Evolutionary conservation across 1,140 invertebrate species (phyloP).

Genomic region (Aradophagus sp.): DNA sequence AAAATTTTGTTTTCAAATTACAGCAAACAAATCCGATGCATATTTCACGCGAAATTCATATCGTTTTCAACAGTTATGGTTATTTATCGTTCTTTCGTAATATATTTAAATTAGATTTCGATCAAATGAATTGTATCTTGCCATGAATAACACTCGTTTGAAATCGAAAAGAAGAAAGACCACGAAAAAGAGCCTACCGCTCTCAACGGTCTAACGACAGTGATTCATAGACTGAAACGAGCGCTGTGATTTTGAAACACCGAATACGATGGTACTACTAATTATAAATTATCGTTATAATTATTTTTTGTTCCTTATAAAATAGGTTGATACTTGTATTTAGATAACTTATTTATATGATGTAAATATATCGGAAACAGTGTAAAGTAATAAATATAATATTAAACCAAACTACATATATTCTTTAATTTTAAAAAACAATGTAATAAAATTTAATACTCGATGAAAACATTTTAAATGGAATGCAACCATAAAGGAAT

Average conservation of each 20-base stretch:
- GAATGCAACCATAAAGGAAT: no score
- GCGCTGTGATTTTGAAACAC: conserved; percentile 72
- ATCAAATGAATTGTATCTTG: conserved; percentile 27
- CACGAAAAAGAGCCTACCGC: conserved; percentile 43
- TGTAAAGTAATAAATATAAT: conserved; percentile 41
- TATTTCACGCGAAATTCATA: no score
- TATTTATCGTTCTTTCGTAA: conserved; percentile 19
- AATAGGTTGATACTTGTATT: conserved; percentile 43
- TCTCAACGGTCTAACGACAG: conserved; percentile 58
- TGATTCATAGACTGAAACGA: conserved; percentile 69
- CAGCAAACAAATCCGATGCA: no score
- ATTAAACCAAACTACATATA: conserved; percentile 21
- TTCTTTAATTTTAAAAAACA: conserved; percentile 25
- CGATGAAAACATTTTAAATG: no score
- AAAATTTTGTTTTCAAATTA: no score
- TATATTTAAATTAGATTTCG: conserved; percentile 2
- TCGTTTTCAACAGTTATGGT: no score
- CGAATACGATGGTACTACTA: conserved; percentile 70
- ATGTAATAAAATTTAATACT: conserved; percentile 10
- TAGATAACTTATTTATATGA: conserved; percentile 62
- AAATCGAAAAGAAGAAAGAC: conserved; percentile 43
- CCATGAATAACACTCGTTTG: conserved; percentile 32
- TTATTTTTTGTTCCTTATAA: conserved; percentile 54
- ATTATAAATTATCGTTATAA: conserved; percentile 53
- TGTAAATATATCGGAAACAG: conserved; percentile 74